Evolutionary conservation across 1,140 invertebrate species (phyloP), one percentile per base, ranked within the genome.

Genomic region (Himalopsyche phryganea): DNA sequence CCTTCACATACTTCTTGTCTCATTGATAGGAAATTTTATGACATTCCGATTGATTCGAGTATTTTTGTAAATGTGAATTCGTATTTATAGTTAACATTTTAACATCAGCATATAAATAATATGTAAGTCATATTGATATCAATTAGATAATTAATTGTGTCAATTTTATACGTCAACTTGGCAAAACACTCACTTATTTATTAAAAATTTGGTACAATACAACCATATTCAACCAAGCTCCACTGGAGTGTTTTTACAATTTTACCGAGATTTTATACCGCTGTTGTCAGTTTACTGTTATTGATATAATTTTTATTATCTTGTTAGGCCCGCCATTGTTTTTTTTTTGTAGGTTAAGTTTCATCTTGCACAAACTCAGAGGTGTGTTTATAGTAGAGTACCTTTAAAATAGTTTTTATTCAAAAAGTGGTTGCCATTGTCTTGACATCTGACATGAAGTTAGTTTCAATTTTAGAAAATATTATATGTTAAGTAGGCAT

Each of bases 381-480:
- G 35, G 32, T 45, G 51, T 53, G 41, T 42, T 18, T 53, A 28
- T n/a, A 33, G 2, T 20, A 15, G 28, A 33, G 28, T 45, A 15
- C 28, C 33, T 51, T 10, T 23, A 53, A 53, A 53, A n/a, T 45
- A 41, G 40, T 53, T 40, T 38, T 35, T 53, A 17, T 45, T 53
- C 23, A 9, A 28, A 28, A 28, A 32, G 38, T 10, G 13, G 33
- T 46, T 38, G 33, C 17, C 15, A 55, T 35, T 48, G 52, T 48
- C 52, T 42, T n/a, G 14, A 48, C n/a, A 45, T 38, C 23, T 9
- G 45, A 44, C 48, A 50, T 32, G 10, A 50, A 41, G 42, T 42
- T 57, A 57, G 54, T 57, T 57, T 55, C 54, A 57, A 55, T 55
- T 55, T 38, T 55, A 55, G 52, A 47, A 55, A 55, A 50, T 50